Conservation (phyloP, 37 sponge, comb jelly and placozoan species). For the Bolinopsis microptera region DNA sequence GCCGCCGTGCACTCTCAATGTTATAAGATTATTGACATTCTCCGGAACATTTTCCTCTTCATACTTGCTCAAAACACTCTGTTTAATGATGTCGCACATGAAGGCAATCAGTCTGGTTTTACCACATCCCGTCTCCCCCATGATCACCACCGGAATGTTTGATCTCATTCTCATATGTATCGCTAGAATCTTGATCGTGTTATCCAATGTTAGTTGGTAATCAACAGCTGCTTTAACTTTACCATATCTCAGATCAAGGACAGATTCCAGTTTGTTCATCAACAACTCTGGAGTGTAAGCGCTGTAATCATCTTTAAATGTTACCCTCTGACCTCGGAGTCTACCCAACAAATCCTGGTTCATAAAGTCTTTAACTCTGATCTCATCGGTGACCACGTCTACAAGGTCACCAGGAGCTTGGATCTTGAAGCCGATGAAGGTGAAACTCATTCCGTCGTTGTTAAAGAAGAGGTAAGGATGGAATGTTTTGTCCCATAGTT, state of each 20-base stretch:
- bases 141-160: slow-evolving; percentile 91
- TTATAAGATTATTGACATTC: slow-evolving; percentile 19
- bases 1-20: slow-evolving; percentile 33
- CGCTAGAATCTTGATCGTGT: slow-evolving; percentile 41
- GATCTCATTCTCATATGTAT: slow-evolving; percentile 82
- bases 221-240: neutral
- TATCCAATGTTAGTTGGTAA: slow-evolving; percentile 39
- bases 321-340: neutral
- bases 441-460: slow-evolving; percentile 73
- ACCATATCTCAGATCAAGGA: neutral
- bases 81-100: slow-evolving; percentile 32
- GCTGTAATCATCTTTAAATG: neutral
- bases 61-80: neutral
- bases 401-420: slow-evolving; percentile 18
- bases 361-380: slow-evolving; percentile 68
- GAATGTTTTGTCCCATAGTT: slow-evolving; percentile 69
- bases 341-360: slow-evolving; percentile 41
- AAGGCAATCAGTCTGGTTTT: slow-evolving; percentile 76
- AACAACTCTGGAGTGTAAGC: slow-evolving; percentile 17
- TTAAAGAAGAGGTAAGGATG: slow-evolving; percentile 98
- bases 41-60: neutral
- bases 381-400: slow-evolving; percentile 18
- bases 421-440: slow-evolving; percentile 86
- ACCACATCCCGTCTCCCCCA: slow-evolving; percentile 99
- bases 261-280: neutral